Percentiles rank a stretch among this genome's conserved stretches.
Evolutionary conservation across 1,140 invertebrate genomes (phyloP).

Genomic region (Melitaea cinxia): DNA sequence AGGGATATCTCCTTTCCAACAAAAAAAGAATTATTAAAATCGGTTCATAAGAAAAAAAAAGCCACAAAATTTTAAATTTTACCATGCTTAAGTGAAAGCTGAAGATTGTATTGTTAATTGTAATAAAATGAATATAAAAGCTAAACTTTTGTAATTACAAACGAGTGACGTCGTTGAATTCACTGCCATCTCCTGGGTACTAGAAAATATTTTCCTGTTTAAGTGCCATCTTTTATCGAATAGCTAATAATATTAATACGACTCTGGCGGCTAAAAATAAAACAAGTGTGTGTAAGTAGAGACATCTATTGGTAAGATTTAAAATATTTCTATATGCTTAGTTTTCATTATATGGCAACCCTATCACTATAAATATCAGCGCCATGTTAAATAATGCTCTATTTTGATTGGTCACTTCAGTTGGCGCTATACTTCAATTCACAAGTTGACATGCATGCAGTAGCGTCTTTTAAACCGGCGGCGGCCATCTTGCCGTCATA

Average conservation of each 20-base stretch:
- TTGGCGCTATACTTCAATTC: conserved; percentile 38
- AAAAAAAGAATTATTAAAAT: too few species aligned
- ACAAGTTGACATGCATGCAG: conserved; percentile 35
- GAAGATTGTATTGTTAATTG: too few species aligned
- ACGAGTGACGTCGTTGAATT: too few species aligned
- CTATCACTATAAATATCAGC: conserved; percentile 55
- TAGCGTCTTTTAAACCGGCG: conserved; percentile 32
- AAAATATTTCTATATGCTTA: background rate
- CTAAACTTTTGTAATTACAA: too few species aligned
- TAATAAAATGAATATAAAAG: too few species aligned
- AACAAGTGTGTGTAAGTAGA: background rate
- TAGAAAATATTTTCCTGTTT: too few species aligned
- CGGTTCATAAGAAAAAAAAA: too few species aligned
- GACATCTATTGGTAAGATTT: background rate
- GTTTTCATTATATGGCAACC: conserved; percentile 51
- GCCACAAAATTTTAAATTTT: too few species aligned
- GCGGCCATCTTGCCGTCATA: conserved; percentile 65
- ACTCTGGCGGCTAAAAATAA: background rate
- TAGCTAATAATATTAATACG: too few species aligned
- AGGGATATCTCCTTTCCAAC: too few species aligned
- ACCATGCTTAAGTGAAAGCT: too few species aligned
- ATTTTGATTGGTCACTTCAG: conserved; percentile 70
- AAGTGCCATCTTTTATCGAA: too few species aligned
- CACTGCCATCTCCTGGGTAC: background rate
- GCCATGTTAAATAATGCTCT: conserved; percentile 54